A percentile compares a stretch with the other conserved stretches of the same genome.
phyloP scores from a whole-genome alignment of 2,888 invertebrate species.

The Scaptomyza flava region DNA sequence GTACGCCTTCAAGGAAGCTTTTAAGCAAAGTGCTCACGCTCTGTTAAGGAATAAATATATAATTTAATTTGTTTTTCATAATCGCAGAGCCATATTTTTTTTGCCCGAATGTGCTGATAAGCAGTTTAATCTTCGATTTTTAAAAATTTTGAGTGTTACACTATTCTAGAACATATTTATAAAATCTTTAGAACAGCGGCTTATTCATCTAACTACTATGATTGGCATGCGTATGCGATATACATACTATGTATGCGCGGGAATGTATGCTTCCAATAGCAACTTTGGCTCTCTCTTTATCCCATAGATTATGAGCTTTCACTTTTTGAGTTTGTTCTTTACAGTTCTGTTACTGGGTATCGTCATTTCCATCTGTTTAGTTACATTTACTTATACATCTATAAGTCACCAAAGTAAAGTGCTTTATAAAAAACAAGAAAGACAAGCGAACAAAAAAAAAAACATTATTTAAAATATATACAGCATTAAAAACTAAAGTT shows the following conservation, averaged over 20 bases:
- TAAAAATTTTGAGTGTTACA: too few species aligned
- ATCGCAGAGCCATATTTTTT: too few species aligned
- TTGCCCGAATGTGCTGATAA: too few species aligned
- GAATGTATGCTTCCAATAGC: constrained; percentile 13
- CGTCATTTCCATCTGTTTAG: constrained; percentile 46
- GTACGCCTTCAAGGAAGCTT: too few species aligned
- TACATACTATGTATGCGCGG: not conserved
- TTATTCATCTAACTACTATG: not conserved
- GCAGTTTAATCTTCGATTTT: too few species aligned
- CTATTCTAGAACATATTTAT: too few species aligned
- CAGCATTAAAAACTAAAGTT: constrained; percentile 2
- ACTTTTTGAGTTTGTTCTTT: constrained; percentile 30
- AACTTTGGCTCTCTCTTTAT: not conserved
- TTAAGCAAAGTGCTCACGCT: too few species aligned
- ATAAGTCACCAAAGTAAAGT: constrained; percentile 40
- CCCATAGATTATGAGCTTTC: constrained; percentile 32
- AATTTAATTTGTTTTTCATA: too few species aligned
- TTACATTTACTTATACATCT: constrained; percentile 55
- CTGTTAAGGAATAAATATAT: too few species aligned
- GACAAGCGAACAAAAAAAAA: constrained; percentile 5
- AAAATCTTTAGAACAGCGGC: not conserved
- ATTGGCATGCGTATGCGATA: not conserved
- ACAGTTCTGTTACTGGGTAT: constrained; percentile 33
- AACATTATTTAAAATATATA: constrained; percentile 2
- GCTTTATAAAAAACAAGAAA: constrained; percentile 17